Base-by-base conservation (phyloP, 2,113 vertebrate genomes). In the Petaurus breviceps region DNA sequence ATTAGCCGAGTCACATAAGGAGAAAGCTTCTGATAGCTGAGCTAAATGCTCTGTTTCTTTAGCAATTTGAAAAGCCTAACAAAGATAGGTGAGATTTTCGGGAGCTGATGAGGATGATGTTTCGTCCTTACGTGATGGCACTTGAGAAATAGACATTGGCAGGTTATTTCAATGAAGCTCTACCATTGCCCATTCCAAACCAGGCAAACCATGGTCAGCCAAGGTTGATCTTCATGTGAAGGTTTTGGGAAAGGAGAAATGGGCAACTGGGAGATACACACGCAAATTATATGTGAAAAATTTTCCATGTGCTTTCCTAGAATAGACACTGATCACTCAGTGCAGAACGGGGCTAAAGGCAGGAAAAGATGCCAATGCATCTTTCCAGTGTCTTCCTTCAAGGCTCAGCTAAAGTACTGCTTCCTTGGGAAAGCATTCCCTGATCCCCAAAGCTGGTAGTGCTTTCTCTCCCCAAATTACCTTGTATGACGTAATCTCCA, bases 1-100 rank as follows among this genome's bases (percentile, higher is more conserved):
- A 93, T 57, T 61, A 90, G 97, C 97, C 94, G 96, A 95, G 92
- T 93, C 95, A 7, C 49, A 52, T 43, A 54, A 92, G 61, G 91
- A 92, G 68, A 19, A 43, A n/a, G 61, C 89, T 5, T 89, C 93
- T 94, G 96, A 57, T 37, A 22, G 77, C 92, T 7, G 3, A 24
- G 57, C 90, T 94, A 10, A 25, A 46, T 49, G 94, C 92, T 1
- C 1, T 0, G 93, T 4, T 84, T 97, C 93, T 51, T 52, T 51
- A 98, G 31, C 31, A 91, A 46, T 68, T n/a, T 0, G 50, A 12
- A 3, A 53, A 91, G 26, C 46, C 31, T 23, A 25, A 49, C 25
- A 51, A 77, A 23, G 92, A 54, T 43, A 7, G 68, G 19, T 4
- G 6, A 84, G 19, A 84, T 37, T 43, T 43, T 84, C n/a, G n/a